These are phyloP conservation scores for Agrilus planipennis DNA, from an alignment of 1,140 invertebrate species.

Conservation along the genomic window DNA sequence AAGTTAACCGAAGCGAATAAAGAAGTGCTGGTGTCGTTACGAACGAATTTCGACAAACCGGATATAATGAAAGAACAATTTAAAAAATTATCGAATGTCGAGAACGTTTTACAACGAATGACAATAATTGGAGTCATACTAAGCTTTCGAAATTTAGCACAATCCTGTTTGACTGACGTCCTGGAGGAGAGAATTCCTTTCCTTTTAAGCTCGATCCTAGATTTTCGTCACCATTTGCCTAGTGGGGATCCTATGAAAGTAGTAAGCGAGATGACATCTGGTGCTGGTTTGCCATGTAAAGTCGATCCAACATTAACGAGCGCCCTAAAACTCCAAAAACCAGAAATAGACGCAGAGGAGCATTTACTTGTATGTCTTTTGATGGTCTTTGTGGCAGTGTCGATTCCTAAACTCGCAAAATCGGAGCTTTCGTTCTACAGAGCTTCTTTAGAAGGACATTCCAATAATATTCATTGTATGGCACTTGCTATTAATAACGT, in stretches of 20 bases:
- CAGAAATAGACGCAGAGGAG: constrained; percentile 72
- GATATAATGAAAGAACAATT: constrained; percentile 98
- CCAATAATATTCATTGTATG: constrained; percentile 97
- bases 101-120: constrained; percentile 91
- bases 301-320: constrained; percentile 90
- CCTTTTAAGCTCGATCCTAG: constrained; percentile 84
- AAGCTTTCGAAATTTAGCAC: constrained; percentile 86
- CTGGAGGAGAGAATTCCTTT: constrained; percentile 94
- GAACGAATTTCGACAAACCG: constrained; percentile 94
- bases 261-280: constrained; percentile 93
- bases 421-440: constrained; percentile 81
- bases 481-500: constrained; percentile 93
- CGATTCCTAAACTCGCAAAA: constrained; percentile 90
- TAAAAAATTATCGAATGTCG: constrained; percentile 78
- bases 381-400: constrained; percentile 98
- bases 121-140: constrained; percentile 97
- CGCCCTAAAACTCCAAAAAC: constrained; percentile 77
- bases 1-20: constrained; percentile 88
- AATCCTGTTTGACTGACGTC: constrained; percentile 88
- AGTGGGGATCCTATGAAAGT: constrained; percentile 84
- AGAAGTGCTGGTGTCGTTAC: constrained; percentile 74
- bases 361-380: constrained; percentile 89
- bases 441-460: constrained; percentile 86
- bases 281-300: constrained; percentile 83
- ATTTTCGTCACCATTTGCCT: constrained; percentile 87